A percentile compares a stretch with the other conserved stretches of the same genome.
These are phyloP conservation scores for Odontomachus brunneus DNA, from an alignment of 1,140 invertebrate species.

Conservation along the genomic window DNA sequence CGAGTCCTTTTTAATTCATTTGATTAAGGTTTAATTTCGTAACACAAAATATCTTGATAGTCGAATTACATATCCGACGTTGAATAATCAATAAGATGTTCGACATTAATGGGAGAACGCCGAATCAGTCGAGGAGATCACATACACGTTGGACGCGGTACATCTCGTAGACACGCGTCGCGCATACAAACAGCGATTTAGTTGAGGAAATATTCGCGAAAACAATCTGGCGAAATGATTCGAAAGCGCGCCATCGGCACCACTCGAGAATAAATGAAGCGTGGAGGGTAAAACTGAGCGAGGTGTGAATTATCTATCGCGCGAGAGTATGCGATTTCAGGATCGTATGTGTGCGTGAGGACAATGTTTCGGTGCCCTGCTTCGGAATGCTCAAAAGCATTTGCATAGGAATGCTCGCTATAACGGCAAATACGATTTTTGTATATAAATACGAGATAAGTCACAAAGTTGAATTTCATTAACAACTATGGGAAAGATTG, in stretches of 20 bases:
- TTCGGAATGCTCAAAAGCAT: too few relatives aligned
- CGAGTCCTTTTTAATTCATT: neutral
- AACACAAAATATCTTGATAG: neutral
- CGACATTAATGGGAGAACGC: neutral
- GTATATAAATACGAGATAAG: too few relatives aligned
- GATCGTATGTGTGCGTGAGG: neutral
- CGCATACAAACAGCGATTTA: neutral
- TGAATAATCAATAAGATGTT: neutral
- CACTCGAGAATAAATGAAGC: conserved; percentile 6
- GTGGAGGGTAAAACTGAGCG: neutral
- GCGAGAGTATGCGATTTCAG: neutral
- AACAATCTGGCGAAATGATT: conserved; percentile 13
- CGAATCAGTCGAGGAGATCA: neutral
- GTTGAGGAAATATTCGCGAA: conserved; percentile 5
- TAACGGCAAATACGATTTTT: too few relatives aligned
- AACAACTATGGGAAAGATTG: neutral
- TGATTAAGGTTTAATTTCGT: neutral
- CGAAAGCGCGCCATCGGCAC: neutral
- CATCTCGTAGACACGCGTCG: neutral
- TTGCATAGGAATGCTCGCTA: too few relatives aligned
- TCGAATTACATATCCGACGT: neutral
- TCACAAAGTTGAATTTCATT: too few relatives aligned
- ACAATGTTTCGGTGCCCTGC: conserved; percentile 3
- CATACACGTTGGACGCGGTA: neutral
- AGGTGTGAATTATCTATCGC: conserved; percentile 40